Evolutionary conservation across 1,140 invertebrate species (phyloP).

Genomic region (Trichogramma pretiosum): DNA sequence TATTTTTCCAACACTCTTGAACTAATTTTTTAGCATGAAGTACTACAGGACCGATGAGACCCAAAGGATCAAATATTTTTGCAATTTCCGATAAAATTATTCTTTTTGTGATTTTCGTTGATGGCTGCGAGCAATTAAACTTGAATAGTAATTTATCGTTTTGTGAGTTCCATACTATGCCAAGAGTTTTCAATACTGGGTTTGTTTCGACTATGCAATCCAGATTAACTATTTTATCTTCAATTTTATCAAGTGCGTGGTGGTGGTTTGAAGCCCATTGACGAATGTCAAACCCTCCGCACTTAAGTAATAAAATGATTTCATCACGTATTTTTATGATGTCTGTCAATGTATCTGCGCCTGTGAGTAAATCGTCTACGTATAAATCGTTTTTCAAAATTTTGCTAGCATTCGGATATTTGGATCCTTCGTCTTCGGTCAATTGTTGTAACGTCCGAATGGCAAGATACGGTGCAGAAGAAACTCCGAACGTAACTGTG

Average conservation of each 20-base stretch:
- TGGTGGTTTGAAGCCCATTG: slow-evolving; percentile 1
- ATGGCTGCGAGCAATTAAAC: not conserved
- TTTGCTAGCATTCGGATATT: too few relatives aligned
- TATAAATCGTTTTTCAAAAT: too few relatives aligned
- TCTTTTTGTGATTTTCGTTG: slow-evolving; percentile 9
- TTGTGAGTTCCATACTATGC: not conserved
- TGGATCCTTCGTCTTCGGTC: too few relatives aligned
- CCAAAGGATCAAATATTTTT: slow-evolving; percentile 13
- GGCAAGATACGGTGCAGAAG: too few relatives aligned
- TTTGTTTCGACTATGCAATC: not conserved
- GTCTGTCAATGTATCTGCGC: not conserved
- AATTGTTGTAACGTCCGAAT: too few relatives aligned
- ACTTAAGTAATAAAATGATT: not conserved
- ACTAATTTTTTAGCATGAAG: slow-evolving; percentile 22
- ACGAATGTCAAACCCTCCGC: not conserved
- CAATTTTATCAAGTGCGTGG: not conserved
- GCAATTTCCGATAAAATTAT: slow-evolving; percentile 6
- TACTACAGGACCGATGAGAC: slow-evolving; percentile 19
- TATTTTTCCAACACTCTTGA: slow-evolving; percentile 25
- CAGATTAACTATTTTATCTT: not conserved
- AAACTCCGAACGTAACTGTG: too few relatives aligned
- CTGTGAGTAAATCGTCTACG: not conserved
- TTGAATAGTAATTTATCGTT: not conserved
- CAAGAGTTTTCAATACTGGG: slow-evolving; percentile 1
- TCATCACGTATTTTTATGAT: slow-evolving; percentile 3